Percentiles rank a stretch among this genome's conserved stretches.
phyloP scores from a whole-genome alignment of 1,140 invertebrate species.

The Radopholus similis region DNA sequence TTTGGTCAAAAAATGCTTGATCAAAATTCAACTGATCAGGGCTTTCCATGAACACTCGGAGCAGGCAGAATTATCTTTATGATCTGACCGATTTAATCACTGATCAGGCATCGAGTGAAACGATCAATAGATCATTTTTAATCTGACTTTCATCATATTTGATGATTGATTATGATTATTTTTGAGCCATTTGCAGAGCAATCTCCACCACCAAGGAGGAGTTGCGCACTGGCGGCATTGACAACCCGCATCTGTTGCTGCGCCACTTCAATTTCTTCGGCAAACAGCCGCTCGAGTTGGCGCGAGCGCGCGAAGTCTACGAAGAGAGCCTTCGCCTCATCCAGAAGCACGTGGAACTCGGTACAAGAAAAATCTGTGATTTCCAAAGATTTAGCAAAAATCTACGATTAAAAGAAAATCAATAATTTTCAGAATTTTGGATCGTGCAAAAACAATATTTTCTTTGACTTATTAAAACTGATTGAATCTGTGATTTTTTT shows the following conservation, averaged over 20 bases:
- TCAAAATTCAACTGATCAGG: no score
- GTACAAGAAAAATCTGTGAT: conserved; percentile 24
- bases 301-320: conserved; percentile 56
- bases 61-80: no score
- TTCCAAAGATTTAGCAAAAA: conserved; percentile 7
- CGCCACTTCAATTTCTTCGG: conserved; percentile 53
- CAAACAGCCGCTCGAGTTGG: conserved; percentile 53
- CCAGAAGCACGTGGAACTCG: conserved; percentile 55
- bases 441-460: no score
- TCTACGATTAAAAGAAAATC: not conserved
- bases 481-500: not conserved
- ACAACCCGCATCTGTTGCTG: conserved; percentile 45
- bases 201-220: conserved; percentile 45
- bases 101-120: no score
- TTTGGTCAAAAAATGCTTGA: no score
- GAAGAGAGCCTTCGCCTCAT: conserved; percentile 55
- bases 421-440: not conserved
- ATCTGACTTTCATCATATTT: no score
- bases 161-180: not conserved
- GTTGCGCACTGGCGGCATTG: conserved; percentile 18
- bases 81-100: no score
- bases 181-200: no score
- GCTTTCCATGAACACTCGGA: no score
- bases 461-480: no score
- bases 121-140: no score